Conservation (phyloP, 2,888 invertebrate species). For the Caenorhabditis sinica region DNA sequence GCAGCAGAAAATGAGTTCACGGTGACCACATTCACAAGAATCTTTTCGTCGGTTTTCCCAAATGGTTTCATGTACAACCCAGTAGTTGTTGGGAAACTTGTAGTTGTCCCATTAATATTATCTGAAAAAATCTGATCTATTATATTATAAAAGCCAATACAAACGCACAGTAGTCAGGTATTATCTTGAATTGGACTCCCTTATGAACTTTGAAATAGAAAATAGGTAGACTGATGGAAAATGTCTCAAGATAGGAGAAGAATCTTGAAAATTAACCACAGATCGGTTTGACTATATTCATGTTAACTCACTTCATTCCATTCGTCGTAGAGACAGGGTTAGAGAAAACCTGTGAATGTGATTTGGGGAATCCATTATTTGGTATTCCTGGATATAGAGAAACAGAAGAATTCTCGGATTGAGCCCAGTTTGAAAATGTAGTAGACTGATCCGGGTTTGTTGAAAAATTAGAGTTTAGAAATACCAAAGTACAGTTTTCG, state of each 20-base stretch:
- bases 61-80: conserved; percentile 48
- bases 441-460: neutral
- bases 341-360: conserved; percentile 35
- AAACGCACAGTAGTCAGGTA: conserved; percentile 18
- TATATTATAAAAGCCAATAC: neutral
- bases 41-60: conserved; percentile 1
- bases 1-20: neutral
- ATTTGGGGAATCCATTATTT: neutral
- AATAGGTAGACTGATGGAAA: conserved; percentile 23
- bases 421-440: conserved; percentile 25
- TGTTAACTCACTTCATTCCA: conserved; percentile 10
- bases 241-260: conserved; percentile 25
- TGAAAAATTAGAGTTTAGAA: conserved; percentile 43
- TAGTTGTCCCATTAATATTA: neutral
- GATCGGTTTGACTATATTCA: neutral
- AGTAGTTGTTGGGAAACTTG: conserved; percentile 19
- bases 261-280: conserved; percentile 2
- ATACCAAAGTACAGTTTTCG: conserved; percentile 38
- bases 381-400: conserved; percentile 40
- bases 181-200: conserved; percentile 28
- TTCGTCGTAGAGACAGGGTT: conserved; percentile 30
- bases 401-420: conserved; percentile 32
- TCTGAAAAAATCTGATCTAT: neutral
- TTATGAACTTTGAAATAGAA: conserved; percentile 40
- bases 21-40: neutral